These are phyloP conservation scores for Crocallis elinguaria DNA, from an alignment of 2,888 invertebrate species.

Conservation along the genomic window DNA sequence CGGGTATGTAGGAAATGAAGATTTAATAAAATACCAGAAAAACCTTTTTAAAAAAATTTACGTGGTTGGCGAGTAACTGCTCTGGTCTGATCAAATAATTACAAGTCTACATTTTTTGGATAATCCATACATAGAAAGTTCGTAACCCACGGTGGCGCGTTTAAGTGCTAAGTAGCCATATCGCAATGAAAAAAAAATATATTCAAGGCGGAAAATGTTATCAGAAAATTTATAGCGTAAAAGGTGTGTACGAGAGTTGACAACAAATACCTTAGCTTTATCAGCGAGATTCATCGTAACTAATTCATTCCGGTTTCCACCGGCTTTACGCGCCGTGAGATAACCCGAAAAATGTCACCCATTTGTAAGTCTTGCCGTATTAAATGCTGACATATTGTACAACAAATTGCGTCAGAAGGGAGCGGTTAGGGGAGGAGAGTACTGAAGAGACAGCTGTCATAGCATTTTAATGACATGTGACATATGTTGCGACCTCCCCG, in stretches of 20 bases:
- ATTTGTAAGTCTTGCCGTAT: slow-evolving; percentile 25
- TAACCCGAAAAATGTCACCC: slow-evolving; percentile 34
- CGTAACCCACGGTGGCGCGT: too few species aligned
- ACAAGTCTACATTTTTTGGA: too few species aligned
- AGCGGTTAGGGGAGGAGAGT: not conserved
- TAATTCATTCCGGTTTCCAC: slow-evolving; percentile 28
- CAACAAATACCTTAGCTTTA: slow-evolving; percentile 13
- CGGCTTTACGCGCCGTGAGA: slow-evolving; percentile 16
- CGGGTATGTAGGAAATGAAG: too few species aligned
- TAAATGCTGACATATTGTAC: slow-evolving; percentile 32
- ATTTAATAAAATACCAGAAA: too few species aligned
- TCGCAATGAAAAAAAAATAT: not conserved
- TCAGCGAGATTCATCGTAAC: slow-evolving; percentile 26
- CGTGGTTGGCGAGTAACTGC: too few species aligned
- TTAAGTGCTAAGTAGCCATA: not conserved
- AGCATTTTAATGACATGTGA: too few species aligned
- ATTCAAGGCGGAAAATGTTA: not conserved
- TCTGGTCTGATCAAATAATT: too few species aligned
- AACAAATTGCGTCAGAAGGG: slow-evolving; percentile 2
- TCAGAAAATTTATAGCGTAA: not conserved
- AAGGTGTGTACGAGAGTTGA: slow-evolving; percentile 1
- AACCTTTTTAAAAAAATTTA: too few species aligned
- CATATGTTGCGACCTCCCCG: too few species aligned
- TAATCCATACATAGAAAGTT: not conserved
- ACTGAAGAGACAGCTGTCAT: not conserved